Percentiles rank a stretch among this genome's conserved stretches.
Evolutionary conservation across 2,888 invertebrate genomes (phyloP).

Genomic region (Argynnis bischoffii): DNA sequence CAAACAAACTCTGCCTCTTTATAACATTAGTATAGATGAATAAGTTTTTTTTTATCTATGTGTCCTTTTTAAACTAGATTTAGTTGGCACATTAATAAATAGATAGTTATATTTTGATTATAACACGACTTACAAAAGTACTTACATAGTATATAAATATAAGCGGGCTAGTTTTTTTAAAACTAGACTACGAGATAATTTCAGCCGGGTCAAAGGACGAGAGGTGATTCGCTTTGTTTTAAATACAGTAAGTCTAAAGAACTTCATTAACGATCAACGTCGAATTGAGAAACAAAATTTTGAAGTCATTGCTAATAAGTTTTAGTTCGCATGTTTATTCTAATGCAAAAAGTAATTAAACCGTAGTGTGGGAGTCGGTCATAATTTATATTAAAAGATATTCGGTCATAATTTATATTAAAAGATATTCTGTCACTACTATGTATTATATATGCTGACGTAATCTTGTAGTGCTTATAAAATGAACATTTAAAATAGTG

Average conservation of each 20-base stretch:
- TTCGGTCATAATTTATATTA: slow-evolving; percentile 31
- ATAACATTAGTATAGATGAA: too few species aligned
- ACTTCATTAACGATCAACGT: slow-evolving; percentile 1
- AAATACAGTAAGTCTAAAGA: background rate
- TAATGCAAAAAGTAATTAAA: slow-evolving; percentile 28
- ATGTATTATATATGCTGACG: slow-evolving; percentile 21
- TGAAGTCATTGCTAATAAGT: slow-evolving; percentile 11
- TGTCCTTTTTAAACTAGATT: too few species aligned
- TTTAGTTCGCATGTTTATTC: slow-evolving; percentile 22
- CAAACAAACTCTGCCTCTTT: too few species aligned
- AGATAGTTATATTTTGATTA: too few species aligned
- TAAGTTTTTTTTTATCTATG: too few species aligned
- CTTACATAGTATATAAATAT: too few species aligned
- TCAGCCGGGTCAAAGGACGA: background rate
- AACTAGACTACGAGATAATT: too few species aligned
- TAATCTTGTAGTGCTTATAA: slow-evolving; percentile 14
- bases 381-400: too few species aligned
- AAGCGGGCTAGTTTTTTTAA: too few species aligned
- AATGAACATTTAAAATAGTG: slow-evolving; percentile 3
- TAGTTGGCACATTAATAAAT: too few species aligned
- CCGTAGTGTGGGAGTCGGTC: slow-evolving; percentile 33
- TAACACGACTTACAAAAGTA: too few species aligned
- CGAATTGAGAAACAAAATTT: slow-evolving; percentile 5
- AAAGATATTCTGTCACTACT: slow-evolving; percentile 21
- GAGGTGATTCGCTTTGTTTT: slow-evolving; percentile 1